Evolutionary conservation across 2,797 vertebrate species (phyloP).

Genomic region (Anguilla marmorata): DNA sequence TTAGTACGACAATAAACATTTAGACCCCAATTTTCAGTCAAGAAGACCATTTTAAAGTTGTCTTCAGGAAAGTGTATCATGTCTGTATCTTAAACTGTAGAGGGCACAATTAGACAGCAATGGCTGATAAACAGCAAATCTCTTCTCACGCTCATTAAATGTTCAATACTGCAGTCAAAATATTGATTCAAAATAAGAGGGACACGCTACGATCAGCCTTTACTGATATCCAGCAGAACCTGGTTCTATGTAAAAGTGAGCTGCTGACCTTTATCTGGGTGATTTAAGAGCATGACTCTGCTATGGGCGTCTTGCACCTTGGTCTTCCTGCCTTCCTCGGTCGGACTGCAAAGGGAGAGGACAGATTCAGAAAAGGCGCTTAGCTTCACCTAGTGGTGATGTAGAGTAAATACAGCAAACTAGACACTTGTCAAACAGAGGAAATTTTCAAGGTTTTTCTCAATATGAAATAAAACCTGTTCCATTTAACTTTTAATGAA

Average conservation of each 20-base stretch:
- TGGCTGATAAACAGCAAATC: background rate
- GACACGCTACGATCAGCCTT: background rate
- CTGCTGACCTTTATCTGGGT: constrained; percentile 89
- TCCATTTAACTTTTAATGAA: background rate
- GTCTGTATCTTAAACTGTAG: background rate
- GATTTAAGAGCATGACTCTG: constrained; percentile 90
- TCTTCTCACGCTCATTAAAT: background rate
- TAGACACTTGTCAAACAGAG: background rate
- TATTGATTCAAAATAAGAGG: background rate
- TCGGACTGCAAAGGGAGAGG: constrained; percentile 77
- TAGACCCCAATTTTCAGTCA: background rate
- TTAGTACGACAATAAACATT: background rate
- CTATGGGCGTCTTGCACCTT: constrained; percentile 86
- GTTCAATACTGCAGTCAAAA: background rate
- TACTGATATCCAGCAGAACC: background rate
- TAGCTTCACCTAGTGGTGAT: constrained; percentile 49
- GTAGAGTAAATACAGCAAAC: background rate
- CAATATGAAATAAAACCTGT: background rate
- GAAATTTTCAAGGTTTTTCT: background rate
- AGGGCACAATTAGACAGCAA: background rate
- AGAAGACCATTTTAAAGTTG: background rate
- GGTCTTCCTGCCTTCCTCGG: constrained; percentile 74
- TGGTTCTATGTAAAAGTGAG: constrained; percentile 5
- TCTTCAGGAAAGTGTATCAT: background rate
- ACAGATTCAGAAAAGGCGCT: constrained; percentile 33